Conservation (phyloP, 1,140 invertebrate genomes). For the Mya arenaria region DNA sequence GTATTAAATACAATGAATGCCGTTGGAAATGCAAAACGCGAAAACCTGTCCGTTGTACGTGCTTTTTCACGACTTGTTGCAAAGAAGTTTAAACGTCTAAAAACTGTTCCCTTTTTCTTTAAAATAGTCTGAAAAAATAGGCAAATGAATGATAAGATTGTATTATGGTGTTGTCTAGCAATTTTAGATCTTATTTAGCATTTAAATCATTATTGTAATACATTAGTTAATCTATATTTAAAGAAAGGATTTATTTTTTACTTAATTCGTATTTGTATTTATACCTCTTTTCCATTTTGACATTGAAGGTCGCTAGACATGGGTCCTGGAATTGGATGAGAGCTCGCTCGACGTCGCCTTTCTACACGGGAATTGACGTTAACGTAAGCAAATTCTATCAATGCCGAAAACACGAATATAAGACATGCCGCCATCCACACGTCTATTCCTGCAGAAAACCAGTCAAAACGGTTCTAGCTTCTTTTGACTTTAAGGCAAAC, state of each 20-base stretch:
- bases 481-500: no score
- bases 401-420: slow-evolving; percentile 73
- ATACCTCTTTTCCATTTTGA: background rate
- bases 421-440: slow-evolving; percentile 74
- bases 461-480: background rate
- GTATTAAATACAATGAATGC: slow-evolving; percentile 92
- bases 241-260: no score
- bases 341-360: slow-evolving; percentile 25
- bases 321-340: background rate
- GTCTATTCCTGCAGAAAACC: slow-evolving; percentile 63
- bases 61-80: slow-evolving; percentile 42
- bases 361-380: slow-evolving; percentile 72
- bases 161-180: background rate
- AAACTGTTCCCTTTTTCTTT: background rate
- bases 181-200: background rate
- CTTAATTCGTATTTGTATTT: no score
- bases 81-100: background rate
- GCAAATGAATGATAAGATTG: background rate
- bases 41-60: slow-evolving; percentile 55
- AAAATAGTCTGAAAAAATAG: background rate
- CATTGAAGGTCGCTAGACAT: background rate
- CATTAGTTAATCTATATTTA: no score
- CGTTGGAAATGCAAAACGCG: slow-evolving; percentile 91
- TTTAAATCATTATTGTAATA: no score
- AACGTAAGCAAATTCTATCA: slow-evolving; percentile 79